phyloP scores from a whole-genome alignment of 2,888 invertebrate species.

The Brachyptera putata region DNA sequence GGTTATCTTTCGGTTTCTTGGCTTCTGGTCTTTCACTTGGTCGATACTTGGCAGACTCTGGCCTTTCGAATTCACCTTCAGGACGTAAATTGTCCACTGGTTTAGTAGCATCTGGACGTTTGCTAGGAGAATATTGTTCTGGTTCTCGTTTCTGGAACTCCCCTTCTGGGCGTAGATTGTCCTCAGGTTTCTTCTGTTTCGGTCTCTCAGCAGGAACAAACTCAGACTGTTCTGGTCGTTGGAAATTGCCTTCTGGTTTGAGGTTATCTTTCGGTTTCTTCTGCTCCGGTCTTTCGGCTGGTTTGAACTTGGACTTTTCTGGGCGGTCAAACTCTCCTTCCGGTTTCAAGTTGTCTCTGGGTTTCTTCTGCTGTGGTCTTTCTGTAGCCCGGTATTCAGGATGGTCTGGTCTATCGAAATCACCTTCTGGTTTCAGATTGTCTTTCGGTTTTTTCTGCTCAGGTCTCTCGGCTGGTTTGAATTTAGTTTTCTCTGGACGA shows the following conservation, averaged over 20 bases:
- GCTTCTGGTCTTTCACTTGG: conserved; percentile 46
- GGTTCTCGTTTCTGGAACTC: conserved; percentile 48
- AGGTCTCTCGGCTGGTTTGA: conserved; percentile 31
- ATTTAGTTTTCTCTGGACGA: conserved; percentile 25
- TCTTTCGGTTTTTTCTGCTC: conserved; percentile 36
- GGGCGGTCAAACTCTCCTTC: conserved; percentile 57
- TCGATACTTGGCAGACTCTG: conserved; percentile 35
- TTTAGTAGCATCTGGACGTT: conserved; percentile 30
- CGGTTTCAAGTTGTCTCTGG: conserved; percentile 49
- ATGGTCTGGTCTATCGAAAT: conserved; percentile 37
- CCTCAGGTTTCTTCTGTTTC: conserved; percentile 40
- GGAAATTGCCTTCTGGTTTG: conserved; percentile 40
- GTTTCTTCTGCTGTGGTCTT: conserved; percentile 45
- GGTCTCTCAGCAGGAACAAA: conserved; percentile 42
- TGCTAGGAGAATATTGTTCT: conserved; percentile 11
- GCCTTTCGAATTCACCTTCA: conserved; percentile 44
- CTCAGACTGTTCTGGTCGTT: conserved; percentile 38
- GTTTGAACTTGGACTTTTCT: conserved; percentile 45
- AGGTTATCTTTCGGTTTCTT: conserved; percentile 40
- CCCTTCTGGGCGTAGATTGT: conserved; percentile 47
- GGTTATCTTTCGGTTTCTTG: conserved; percentile 47
- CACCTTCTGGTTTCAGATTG: conserved; percentile 55
- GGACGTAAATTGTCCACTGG: conserved; percentile 35
- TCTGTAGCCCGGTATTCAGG: conserved; percentile 40
- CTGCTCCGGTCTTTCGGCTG: conserved; percentile 41